A percentile compares a stretch with the other conserved stretches of the same genome.
phyloP scores from a whole-genome alignment of 2,797 vertebrate species.

The Diceros bicornis region DNA sequence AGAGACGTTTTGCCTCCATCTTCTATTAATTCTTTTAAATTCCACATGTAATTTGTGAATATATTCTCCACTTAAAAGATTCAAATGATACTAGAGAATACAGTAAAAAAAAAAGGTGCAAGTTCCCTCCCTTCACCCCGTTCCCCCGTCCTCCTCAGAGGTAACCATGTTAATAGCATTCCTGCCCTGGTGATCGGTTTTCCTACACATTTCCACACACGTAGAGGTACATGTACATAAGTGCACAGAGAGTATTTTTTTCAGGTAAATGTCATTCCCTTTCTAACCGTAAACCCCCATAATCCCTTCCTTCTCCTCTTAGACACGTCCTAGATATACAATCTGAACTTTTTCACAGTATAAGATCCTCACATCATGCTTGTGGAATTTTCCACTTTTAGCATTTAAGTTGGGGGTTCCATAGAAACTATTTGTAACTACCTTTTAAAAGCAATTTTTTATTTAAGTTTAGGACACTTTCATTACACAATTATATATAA shows the following conservation, averaged over 20 bases:
- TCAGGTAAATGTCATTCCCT: not conserved
- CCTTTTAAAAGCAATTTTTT: not conserved
- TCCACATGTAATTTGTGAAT: not conserved
- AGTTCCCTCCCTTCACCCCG: not conserved
- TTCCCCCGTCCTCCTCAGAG: not conserved
- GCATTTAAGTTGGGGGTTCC: not conserved
- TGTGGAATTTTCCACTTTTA: not conserved
- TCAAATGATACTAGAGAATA: not conserved
- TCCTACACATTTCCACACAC: not conserved
- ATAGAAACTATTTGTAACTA: not conserved
- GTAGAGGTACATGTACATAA: no score
- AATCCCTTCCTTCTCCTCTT: not conserved
- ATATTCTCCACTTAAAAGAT: not conserved
- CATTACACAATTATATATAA: not conserved
- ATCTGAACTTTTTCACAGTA: not conserved
- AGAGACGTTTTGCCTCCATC: not conserved
- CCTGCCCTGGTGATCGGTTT: not conserved
- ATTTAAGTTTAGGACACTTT: not conserved
- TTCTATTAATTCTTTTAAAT: not conserved
- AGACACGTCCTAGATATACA: not conserved
- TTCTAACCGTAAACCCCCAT: not conserved
- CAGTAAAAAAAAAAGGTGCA: not conserved
- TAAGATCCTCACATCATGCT: not conserved
- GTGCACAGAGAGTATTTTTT: not conserved
- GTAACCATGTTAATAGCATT: no score